Conservation (phyloP, 2,888 invertebrate species). For the Oscheius myriophilus region DNA sequence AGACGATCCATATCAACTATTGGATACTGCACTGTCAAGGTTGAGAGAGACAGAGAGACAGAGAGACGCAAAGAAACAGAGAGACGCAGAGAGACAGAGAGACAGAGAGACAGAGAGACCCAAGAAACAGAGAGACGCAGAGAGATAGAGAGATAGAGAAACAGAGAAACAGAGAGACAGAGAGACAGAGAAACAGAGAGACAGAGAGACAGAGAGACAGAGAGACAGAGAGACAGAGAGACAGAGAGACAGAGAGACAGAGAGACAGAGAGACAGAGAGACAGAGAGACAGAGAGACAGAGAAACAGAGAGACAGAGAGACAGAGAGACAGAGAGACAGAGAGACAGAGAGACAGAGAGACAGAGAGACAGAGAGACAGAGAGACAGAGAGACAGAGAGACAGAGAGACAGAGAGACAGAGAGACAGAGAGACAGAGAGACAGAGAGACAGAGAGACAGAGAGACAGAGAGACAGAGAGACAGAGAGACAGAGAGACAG, state of each 20-base stretch:
- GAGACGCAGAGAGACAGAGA: too few species aligned
- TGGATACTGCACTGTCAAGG: too few species aligned
- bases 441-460: constrained; percentile 8
- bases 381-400: constrained; percentile 10
- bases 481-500: not conserved
- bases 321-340: not conserved
- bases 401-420: constrained; percentile 14
- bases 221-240: constrained; percentile 1
- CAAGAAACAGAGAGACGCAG: too few species aligned
- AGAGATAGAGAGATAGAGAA: too few species aligned
- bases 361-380: too few species aligned
- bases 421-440: constrained; percentile 5
- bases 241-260: not conserved
- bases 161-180: too few species aligned
- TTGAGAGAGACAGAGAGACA: too few species aligned
- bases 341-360: constrained; percentile 4
- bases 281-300: not conserved
- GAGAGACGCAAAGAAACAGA: too few species aligned
- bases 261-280: not conserved
- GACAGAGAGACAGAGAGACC: too few species aligned
- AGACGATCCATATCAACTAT: too few species aligned
- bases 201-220: too few species aligned
- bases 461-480: constrained; percentile 14
- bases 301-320: not conserved
- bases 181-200: too few species aligned